Evolutionary conservation across 2,113 vertebrate species (phyloP).

Genomic region (Tetraodon nigroviridis): DNA sequence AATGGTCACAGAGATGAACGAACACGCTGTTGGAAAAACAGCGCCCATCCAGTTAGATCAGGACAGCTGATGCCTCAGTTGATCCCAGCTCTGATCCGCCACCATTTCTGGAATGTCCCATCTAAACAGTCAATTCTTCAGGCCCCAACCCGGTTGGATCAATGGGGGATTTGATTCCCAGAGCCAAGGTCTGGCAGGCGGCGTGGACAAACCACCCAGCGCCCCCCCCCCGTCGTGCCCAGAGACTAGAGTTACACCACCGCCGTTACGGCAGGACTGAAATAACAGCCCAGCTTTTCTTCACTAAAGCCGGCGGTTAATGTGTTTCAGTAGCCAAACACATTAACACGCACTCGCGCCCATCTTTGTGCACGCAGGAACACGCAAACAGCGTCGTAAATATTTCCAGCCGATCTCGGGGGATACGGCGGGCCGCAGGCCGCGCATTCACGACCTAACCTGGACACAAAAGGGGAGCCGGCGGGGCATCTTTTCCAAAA

Average conservation of each 20-base stretch:
- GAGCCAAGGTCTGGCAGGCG: conserved; percentile 18
- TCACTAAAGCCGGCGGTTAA: conserved; percentile 25
- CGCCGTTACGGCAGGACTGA: conserved; percentile 37
- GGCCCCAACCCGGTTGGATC: conserved; percentile 6
- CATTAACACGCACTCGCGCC: conserved; percentile 1
- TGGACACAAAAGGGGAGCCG: neutral
- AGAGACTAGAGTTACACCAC: conserved; percentile 38
- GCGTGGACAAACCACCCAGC: conserved; percentile 28
- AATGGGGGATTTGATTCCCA: conserved; percentile 26
- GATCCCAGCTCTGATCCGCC: conserved; percentile 29
- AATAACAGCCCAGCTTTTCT: conserved; percentile 59
- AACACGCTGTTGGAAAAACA: neutral
- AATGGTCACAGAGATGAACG: too few species aligned
- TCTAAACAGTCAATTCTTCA: conserved; percentile 11
- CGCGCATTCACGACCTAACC: conserved; percentile 28
- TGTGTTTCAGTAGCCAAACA: conserved; percentile 37
- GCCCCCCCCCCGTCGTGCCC: conserved; percentile 32
- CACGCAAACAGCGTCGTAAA: neutral
- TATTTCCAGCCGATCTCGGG: conserved; percentile 16
- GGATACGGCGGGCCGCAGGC: conserved; percentile 21
- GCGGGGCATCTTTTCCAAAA: neutral
- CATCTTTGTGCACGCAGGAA: neutral
- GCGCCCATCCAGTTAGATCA: conserved; percentile 14
- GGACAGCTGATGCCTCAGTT: conserved; percentile 8
- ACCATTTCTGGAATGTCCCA: conserved; percentile 3